These are phyloP conservation scores for Hassar affinis DNA, from an alignment of 2,113 vertebrate species.

Conservation along the genomic window DNA sequence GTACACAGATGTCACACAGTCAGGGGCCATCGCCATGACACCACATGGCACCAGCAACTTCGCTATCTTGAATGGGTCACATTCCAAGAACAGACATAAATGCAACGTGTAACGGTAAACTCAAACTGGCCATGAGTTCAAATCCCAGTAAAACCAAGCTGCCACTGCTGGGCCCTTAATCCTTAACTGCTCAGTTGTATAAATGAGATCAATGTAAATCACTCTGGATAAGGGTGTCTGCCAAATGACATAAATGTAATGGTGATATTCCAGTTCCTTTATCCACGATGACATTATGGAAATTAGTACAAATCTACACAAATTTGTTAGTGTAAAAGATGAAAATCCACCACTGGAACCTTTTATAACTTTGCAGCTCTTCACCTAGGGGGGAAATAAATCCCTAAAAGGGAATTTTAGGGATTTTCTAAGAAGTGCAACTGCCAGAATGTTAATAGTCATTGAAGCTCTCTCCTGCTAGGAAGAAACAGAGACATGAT, in stretches of 20 bases:
- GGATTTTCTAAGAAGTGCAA: not conserved
- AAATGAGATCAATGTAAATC: too few relatives aligned
- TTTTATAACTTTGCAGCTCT: not conserved
- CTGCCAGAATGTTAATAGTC: slow-evolving; percentile 25
- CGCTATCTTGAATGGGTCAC: slow-evolving; percentile 30
- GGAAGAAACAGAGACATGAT: slow-evolving; percentile 23
- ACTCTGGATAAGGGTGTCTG: too few relatives aligned
- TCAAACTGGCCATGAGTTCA: too few relatives aligned
- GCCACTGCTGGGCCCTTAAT: too few relatives aligned
- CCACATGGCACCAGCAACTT: slow-evolving; percentile 19
- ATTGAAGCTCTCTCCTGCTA: slow-evolving; percentile 12
- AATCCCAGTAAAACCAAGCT: too few relatives aligned
- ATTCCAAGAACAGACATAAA: slow-evolving; percentile 3
- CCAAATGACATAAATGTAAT: too few relatives aligned
- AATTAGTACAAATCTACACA: not conserved
- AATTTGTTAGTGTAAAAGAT: not conserved
- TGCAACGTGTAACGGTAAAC: not conserved
- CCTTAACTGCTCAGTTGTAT: too few relatives aligned
- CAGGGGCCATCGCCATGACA: slow-evolving; percentile 42
- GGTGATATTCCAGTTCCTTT: not conserved
- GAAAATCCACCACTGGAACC: not conserved
- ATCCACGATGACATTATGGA: not conserved
- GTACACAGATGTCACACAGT: slow-evolving; percentile 23
- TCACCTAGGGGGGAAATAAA: not conserved
- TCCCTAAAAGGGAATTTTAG: not conserved